These are phyloP conservation scores for Cancer borealis DNA, from an alignment of 2,888 invertebrate genomes.

Conservation along the genomic window DNA sequence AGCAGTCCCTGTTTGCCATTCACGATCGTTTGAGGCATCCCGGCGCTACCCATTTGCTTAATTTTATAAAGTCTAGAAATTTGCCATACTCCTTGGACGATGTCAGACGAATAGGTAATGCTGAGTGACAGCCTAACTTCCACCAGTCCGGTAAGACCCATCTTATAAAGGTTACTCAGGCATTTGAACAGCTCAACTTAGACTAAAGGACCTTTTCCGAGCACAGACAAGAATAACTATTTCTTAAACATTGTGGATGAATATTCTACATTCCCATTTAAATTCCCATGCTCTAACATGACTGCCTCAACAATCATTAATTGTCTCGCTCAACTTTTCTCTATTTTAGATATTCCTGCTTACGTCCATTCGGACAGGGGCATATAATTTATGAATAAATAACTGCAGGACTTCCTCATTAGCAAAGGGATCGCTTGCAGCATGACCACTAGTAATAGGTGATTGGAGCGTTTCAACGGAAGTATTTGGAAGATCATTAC, in stretches of 20 bases:
- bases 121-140: slow-evolving; percentile 39
- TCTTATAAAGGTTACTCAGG: slow-evolving; percentile 28
- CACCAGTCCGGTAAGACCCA: neutral
- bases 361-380: slow-evolving; percentile 52
- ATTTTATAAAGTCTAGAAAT: slow-evolving; percentile 61
- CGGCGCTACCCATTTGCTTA: slow-evolving; percentile 51
- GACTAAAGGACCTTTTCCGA: slow-evolving; percentile 43
- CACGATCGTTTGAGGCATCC: slow-evolving; percentile 62
- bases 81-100: slow-evolving; percentile 51
- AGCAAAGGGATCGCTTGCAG: slow-evolving; percentile 61
- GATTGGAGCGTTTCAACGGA: slow-evolving; percentile 75
- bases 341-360: slow-evolving; percentile 48
- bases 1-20: slow-evolving; percentile 28
- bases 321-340: slow-evolving; percentile 53
- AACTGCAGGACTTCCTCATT: slow-evolving; percentile 4
- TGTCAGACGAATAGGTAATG: slow-evolving; percentile 5
- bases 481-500: slow-evolving; percentile 74
- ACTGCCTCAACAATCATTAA: slow-evolving; percentile 42
- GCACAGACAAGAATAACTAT: neutral
- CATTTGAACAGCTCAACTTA: slow-evolving; percentile 43
- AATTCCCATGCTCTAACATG: slow-evolving; percentile 43
- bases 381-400: neutral
- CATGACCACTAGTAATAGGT: slow-evolving; percentile 74
- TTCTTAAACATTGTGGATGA: slow-evolving; percentile 59
- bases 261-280: slow-evolving; percentile 58